Conservation (phyloP, 2,113 vertebrate genomes). For the Verasper variegatus region DNA sequence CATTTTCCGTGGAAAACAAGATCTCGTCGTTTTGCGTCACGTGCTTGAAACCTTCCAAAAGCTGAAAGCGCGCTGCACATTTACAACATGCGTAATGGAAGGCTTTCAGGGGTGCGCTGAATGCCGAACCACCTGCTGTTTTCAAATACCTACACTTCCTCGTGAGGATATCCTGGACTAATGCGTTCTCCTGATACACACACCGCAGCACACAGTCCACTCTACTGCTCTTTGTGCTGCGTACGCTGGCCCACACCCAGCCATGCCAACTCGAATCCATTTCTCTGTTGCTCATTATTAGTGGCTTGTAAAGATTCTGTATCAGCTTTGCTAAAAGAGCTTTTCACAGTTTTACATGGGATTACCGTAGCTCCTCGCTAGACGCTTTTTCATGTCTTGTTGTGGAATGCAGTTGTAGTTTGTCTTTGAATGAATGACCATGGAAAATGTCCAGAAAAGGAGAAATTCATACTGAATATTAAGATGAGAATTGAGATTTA, state of each 20-base stretch:
- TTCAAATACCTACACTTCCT: constrained; percentile 29
- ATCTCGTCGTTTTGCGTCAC: background rate
- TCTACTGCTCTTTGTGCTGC: constrained; percentile 44
- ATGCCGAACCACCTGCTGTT: constrained; percentile 31
- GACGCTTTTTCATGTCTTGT: no score
- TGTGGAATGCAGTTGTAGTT: background rate
- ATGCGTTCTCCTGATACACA: constrained; percentile 1
- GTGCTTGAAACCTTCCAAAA: background rate
- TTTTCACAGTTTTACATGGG: constrained; percentile 70
- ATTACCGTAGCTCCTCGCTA: constrained; percentile 67
- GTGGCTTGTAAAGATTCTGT: constrained; percentile 73
- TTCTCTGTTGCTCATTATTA: constrained; percentile 70
- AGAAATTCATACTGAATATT: no score
- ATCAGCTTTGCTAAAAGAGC: constrained; percentile 67
- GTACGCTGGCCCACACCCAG: constrained; percentile 55
- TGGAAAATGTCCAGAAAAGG: background rate
- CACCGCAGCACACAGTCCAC: constrained; percentile 14
- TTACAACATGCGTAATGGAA: background rate
- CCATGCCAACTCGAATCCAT: constrained; percentile 64
- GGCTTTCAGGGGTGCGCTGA: constrained; percentile 11
- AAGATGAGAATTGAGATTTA: no score
- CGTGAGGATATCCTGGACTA: constrained; percentile 16
- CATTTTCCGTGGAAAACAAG: background rate
- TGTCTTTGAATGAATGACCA: background rate
- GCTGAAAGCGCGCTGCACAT: background rate